These are phyloP conservation scores for Catharus minimus DNA, from an alignment of 2,113 vertebrate genomes.

Conservation along the genomic window DNA sequence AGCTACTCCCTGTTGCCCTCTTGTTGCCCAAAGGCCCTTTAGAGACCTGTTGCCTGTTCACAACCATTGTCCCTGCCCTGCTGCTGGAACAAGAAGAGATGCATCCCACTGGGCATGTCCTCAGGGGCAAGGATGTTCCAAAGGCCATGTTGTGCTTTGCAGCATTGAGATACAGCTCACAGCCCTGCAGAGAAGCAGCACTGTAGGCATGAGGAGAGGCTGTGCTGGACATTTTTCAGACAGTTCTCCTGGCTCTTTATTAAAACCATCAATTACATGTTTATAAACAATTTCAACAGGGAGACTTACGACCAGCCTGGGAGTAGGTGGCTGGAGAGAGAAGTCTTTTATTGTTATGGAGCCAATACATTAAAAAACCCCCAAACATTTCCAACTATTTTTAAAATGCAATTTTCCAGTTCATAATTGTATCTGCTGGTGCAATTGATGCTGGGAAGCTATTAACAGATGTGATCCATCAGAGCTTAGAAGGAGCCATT, in stretches of 20 bases:
- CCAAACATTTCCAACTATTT: background rate
- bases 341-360: slow-evolving; percentile 23
- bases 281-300: slow-evolving; percentile 35
- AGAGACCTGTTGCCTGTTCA: background rate
- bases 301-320: background rate
- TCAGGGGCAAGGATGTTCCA: background rate
- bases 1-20: background rate
- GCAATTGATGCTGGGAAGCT: slow-evolving; percentile 19
- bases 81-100: background rate
- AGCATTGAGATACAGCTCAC: fast-evolving
- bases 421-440: slow-evolving; percentile 36
- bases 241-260: background rate
- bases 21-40: fast-evolving
- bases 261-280: slow-evolving; percentile 19
- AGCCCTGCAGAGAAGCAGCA: background rate
- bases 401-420: slow-evolving; percentile 1
- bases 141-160: fast-evolving
- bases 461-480: slow-evolving; percentile 53
- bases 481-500: slow-evolving; percentile 3
- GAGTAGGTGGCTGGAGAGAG: slow-evolving; percentile 21
- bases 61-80: background rate
- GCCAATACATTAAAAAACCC: background rate
- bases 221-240: background rate
- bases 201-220: background rate
- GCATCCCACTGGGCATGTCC: background rate